Percentiles rank a stretch among this genome's conserved stretches.
Evolutionary conservation across 2,797 vertebrate genomes (phyloP).

Genomic region (Hoplostethus atlanticus): DNA sequence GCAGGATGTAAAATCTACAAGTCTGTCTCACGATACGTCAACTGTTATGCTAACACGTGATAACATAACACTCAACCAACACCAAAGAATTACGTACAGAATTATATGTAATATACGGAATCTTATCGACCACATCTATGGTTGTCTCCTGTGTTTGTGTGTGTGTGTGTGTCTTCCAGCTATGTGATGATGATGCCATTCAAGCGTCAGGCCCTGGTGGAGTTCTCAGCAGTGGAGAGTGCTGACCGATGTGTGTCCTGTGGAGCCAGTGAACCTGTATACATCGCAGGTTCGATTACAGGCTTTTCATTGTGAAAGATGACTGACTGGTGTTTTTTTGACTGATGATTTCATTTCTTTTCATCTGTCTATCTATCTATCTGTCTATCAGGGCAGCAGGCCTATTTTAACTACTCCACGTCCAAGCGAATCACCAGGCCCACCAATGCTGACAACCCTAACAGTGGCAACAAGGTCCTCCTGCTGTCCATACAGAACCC

Average conservation of each 20-base stretch:
- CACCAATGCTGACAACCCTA: constrained; percentile 94
- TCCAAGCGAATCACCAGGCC: constrained; percentile 97
- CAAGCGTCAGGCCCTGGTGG: constrained; percentile 96
- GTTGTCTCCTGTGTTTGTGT: neutral
- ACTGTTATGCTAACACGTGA: too few relatives aligned
- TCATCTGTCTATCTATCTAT: neutral
- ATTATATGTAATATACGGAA: too few relatives aligned
- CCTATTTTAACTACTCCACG: constrained; percentile 98
- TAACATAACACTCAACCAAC: too few relatives aligned
- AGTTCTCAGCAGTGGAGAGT: constrained; percentile 93
- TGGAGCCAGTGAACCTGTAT: constrained; percentile 91
- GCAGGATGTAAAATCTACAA: too few relatives aligned
- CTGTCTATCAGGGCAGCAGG: constrained; percentile 88
- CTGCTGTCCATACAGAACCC: constrained; percentile 98
- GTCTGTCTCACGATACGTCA: too few relatives aligned
- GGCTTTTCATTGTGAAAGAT: neutral
- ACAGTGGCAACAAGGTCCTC: constrained; percentile 97
- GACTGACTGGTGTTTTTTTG: too few relatives aligned
- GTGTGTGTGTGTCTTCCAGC: constrained; percentile 75
- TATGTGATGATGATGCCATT: constrained; percentile 99
- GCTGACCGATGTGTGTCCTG: constrained; percentile 94
- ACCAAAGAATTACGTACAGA: too few relatives aligned
- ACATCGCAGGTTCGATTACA: constrained; percentile 86
- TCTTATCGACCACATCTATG: too few relatives aligned
- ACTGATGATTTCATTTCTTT: neutral